phyloP scores from a whole-genome alignment of 2,888 invertebrate genomes.

The Rhamnusium bicolor region DNA sequence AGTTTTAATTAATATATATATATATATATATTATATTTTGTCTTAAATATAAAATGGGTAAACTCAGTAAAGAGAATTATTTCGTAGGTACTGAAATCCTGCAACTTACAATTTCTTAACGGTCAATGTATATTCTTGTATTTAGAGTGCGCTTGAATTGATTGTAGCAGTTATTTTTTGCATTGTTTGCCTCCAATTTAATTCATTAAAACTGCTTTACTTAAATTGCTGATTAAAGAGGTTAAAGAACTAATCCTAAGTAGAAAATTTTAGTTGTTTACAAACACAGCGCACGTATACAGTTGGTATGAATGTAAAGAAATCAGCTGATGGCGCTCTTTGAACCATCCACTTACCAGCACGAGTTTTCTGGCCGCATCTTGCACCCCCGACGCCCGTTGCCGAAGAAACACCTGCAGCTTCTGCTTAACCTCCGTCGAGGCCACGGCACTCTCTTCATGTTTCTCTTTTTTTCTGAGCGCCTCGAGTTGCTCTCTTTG shows the following conservation, averaged over 20 bases:
- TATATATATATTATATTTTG: no score
- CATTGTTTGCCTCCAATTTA: background rate
- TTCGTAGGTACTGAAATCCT: no score
- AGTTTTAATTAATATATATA: no score
- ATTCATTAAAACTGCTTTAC: background rate
- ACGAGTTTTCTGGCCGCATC: constrained; percentile 68
- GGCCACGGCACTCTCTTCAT: constrained; percentile 96
- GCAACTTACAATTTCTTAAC: no score
- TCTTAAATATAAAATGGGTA: no score
- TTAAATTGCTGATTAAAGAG: background rate
- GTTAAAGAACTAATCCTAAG: background rate
- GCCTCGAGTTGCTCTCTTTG: constrained; percentile 90
- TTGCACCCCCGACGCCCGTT: constrained; percentile 69
- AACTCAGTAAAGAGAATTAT: no score
- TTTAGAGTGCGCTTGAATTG: no score
- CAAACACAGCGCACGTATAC: constrained; percentile 29
- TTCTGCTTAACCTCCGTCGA: constrained; percentile 97
- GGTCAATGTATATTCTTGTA: no score
- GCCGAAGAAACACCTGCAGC: constrained; percentile 80
- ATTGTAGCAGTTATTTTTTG: no score
- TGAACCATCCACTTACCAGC: constrained; percentile 65
- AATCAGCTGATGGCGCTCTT: constrained; percentile 46
- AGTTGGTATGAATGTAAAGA: constrained; percentile 19
- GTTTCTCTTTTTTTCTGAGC: constrained; percentile 93
- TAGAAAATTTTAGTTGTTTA: constrained; percentile 28